Conservation (phyloP, 2,113 vertebrate species). For the Dascyllus trimaculatus region DNA sequence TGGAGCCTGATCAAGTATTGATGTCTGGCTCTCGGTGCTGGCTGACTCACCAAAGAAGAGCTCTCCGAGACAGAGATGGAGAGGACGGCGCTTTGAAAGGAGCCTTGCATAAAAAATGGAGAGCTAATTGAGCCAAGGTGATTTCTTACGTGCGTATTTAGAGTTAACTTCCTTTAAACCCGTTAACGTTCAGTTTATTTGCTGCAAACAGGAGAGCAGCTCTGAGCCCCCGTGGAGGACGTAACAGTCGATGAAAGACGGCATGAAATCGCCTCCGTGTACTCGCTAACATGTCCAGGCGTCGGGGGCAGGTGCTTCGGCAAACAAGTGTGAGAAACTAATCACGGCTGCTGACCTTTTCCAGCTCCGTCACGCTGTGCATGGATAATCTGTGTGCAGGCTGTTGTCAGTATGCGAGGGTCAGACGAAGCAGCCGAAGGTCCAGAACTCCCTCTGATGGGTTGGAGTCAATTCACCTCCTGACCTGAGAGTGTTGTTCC, state of each 20-base stretch:
- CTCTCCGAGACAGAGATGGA: slow-evolving; percentile 36
- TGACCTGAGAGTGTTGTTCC: neutral
- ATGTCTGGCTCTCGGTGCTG: slow-evolving; percentile 64
- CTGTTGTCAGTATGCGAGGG: slow-evolving; percentile 45
- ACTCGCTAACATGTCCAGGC: slow-evolving; percentile 29
- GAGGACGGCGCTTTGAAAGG: slow-evolving; percentile 35
- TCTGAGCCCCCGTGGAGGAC: neutral
- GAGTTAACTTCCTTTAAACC: slow-evolving; percentile 2
- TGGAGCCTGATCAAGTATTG: slow-evolving; percentile 75
- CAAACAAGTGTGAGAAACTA: slow-evolving; percentile 69
- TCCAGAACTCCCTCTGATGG: slow-evolving; percentile 17
- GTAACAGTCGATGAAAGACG: slow-evolving; percentile 8
- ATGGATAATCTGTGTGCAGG: slow-evolving; percentile 59
- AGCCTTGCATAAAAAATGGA: slow-evolving; percentile 20
- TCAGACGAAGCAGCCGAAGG: slow-evolving; percentile 26
- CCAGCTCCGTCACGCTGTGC: slow-evolving; percentile 55
- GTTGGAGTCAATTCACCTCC: slow-evolving; percentile 3
- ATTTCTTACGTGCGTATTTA: slow-evolving; percentile 23
- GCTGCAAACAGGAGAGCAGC: neutral
- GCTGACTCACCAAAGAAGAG: slow-evolving; percentile 43
- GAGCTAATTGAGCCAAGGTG: slow-evolving; percentile 36
- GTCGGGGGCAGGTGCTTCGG: slow-evolving; percentile 57
- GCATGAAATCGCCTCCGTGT: neutral
- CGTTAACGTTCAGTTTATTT: neutral
- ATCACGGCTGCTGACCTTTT: slow-evolving; percentile 76